These are phyloP conservation scores for Julus scandinavius DNA, from an alignment of 2,888 invertebrate genomes.

Conservation along the genomic window DNA sequence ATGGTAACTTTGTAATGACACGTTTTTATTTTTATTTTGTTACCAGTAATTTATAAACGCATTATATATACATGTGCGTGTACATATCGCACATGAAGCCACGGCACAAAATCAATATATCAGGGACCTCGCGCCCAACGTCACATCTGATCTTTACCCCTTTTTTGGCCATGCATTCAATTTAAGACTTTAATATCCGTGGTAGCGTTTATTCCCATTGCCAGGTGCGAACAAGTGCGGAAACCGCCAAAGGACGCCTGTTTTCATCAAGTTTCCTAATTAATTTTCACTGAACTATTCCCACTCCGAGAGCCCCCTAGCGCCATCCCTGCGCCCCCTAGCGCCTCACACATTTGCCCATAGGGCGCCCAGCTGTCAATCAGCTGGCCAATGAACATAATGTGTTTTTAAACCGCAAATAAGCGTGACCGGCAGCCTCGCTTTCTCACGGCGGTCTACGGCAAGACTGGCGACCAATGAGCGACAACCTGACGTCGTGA, in stretches of 20 bases:
- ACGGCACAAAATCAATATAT: neutral
- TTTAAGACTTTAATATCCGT: neutral
- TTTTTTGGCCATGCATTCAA: neutral
- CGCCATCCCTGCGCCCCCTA: neutral
- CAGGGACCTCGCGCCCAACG: neutral
- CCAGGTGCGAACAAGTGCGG: conserved; percentile 16
- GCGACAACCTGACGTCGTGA: neutral
- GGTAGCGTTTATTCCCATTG: conserved; percentile 9
- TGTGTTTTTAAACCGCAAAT: neutral
- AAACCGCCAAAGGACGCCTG: conserved; percentile 35
- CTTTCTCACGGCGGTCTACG: neutral
- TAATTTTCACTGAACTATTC: neutral
- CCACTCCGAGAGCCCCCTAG: neutral
- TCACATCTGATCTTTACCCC: neutral
- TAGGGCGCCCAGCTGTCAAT: conserved; percentile 34
- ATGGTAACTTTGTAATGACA: no score
- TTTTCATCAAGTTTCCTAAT: neutral
- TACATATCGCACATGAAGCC: neutral
- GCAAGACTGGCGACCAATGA: neutral
- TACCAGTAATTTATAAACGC: no score
- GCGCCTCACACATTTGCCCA: neutral
- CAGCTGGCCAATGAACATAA: conserved; percentile 42
- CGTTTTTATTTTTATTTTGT: no score
- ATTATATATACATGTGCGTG: neutral
- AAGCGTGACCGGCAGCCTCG: neutral